Evolutionary conservation across 2,888 invertebrate species (phyloP), one percentile per base, ranked within the genome.

Genomic region (Drosophila putrida): DNA sequence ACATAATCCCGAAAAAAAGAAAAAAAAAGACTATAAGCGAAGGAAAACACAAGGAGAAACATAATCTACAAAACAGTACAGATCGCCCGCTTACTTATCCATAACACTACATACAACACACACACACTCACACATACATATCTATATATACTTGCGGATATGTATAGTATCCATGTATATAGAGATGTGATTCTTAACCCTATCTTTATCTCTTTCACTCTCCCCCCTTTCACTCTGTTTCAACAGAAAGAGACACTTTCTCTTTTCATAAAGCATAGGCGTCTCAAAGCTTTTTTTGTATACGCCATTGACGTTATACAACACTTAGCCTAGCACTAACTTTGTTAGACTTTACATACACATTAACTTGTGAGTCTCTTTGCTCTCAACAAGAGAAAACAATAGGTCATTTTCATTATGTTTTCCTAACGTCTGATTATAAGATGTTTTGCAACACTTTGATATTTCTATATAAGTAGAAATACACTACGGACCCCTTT

Each of bases 231-330:
- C 49, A 60, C 38, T 71, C 61, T 54, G 13, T 66, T 11, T 6
- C 9, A 38, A 25, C 33, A 49, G 20, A 49, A n/a, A 25, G 6
- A 20, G 10, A 27, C 46, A 6, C 43, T 60, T 4, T 6, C 36
- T 11, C 11, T 36, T 39, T 49, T 31, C 11, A 4, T 66, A 67
- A 15, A 59, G 61, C 33, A 27, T 39, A 65, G 49, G 11, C 10
- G 10, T 10, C n/a, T 38, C 13, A 6, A 38, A 6, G 1, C 10
- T 20, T 20, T 41, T 60, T 38, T 62, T 63, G 63, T 31, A 28
- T 59, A 58, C 41, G 47, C 9, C 33, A 64, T 20, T 25, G 51
- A 28, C 75, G 68, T 60, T 59, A 50, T 66, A 38, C 41, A 71
- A 70, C 73, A 71, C 67, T 20, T 15, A 27, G 50, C 28, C 25